Percentiles rank a stretch among this genome's conserved stretches.
Conservation (phyloP, 2,797 vertebrate genomes). For the Valencia hispanica region DNA sequence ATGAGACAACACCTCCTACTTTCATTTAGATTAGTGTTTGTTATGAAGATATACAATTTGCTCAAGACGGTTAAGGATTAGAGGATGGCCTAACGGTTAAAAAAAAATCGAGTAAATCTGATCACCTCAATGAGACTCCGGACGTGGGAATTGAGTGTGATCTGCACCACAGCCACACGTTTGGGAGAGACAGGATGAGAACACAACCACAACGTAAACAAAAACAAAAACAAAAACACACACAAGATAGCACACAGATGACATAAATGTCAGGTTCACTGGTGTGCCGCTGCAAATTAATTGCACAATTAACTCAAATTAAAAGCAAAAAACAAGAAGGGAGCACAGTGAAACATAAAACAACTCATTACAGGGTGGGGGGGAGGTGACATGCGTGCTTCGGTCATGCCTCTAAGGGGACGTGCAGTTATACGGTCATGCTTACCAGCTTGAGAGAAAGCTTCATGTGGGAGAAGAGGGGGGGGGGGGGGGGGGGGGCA, state of each 20-base stretch:
- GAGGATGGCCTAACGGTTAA: constrained; percentile 55
- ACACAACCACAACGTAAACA: constrained; percentile 67
- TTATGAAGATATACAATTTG: constrained; percentile 38
- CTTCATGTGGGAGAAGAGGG: too few species aligned
- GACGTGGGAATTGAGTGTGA: constrained; percentile 88
- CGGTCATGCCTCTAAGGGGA: constrained; percentile 71
- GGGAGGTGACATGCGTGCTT: constrained; percentile 75
- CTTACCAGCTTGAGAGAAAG: constrained; percentile 90
- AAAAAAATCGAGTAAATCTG: constrained; percentile 77
- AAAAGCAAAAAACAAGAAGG: constrained; percentile 10
- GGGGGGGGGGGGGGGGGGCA: constrained; percentile 54
- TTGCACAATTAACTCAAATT: constrained; percentile 35
- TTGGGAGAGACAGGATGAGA: constrained; percentile 68
- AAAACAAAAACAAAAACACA: constrained; percentile 61
- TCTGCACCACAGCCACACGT: constrained; percentile 80
- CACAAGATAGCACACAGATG: constrained; percentile 63
- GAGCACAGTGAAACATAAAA: constrained; percentile 48
- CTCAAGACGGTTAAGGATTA: constrained; percentile 57
- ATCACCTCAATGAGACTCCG: constrained; percentile 89
- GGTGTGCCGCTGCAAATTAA: constrained; percentile 54
- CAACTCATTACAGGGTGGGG: constrained; percentile 68
- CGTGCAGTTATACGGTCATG: constrained; percentile 78
- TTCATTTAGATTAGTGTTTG: constrained; percentile 57
- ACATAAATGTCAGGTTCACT: constrained; percentile 71
- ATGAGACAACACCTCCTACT: constrained; percentile 34